A percentile compares a stretch with the other conserved stretches of the same genome.
Evolutionary conservation across 2,888 invertebrate species (phyloP).

Genomic region (Drosophila atripex): DNA sequence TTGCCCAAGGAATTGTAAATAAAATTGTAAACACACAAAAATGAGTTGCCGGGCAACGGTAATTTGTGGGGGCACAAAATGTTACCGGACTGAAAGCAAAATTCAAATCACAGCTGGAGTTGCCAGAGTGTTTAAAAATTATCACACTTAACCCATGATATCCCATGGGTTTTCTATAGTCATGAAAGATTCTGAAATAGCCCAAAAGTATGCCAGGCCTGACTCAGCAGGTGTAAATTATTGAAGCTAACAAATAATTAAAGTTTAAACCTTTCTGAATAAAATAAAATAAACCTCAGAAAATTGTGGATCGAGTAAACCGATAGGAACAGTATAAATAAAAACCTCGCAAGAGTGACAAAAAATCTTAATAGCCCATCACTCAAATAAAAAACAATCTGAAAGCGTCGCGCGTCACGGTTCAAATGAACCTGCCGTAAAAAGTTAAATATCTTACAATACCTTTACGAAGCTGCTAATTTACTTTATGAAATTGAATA

Average conservation of each 20-base stretch:
- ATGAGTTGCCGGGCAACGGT: constrained; percentile 60
- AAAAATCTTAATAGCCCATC: not conserved
- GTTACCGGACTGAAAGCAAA: not conserved
- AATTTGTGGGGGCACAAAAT: not conserved
- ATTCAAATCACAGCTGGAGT: not conserved
- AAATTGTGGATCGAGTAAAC: not conserved
- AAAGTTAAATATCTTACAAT: not conserved
- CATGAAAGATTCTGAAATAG: not conserved
- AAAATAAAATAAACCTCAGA: no score
- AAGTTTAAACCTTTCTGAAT: no score
- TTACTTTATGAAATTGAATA: not conserved
- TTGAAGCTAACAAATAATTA: no score
- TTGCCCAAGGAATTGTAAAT: constrained; percentile 13
- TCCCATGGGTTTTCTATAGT: not conserved
- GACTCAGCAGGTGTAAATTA: no score
- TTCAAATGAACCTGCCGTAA: not conserved
- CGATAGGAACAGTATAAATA: no score
- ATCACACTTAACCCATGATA: not conserved
- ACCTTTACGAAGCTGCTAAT: not conserved
- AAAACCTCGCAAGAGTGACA: not conserved
- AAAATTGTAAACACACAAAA: constrained; percentile 19
- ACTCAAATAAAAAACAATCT: not conserved
- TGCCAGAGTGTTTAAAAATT: not conserved
- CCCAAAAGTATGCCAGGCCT: not conserved
- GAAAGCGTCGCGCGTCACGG: not conserved